Conservation (phyloP, 2,113 vertebrate species). For the Channa maculata region DNA sequence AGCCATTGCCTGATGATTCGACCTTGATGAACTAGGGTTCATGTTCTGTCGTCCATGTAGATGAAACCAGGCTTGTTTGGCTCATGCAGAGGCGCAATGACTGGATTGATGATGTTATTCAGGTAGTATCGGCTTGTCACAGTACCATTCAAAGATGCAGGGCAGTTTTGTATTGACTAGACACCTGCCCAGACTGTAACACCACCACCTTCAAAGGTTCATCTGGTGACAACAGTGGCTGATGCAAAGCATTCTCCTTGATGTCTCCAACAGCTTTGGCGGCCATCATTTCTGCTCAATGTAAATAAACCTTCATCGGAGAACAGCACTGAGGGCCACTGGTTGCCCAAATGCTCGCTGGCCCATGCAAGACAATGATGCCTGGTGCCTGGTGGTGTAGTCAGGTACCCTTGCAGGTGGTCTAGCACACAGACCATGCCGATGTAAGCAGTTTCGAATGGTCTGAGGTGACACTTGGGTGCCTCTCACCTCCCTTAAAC, state of each 20-base stretch:
- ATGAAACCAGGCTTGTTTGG: constrained; percentile 4
- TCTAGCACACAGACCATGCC: not conserved
- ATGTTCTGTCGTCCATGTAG: constrained; percentile 10
- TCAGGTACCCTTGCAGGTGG: constrained; percentile 16
- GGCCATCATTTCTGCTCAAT: no score
- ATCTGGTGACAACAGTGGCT: not conserved
- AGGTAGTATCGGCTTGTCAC: not conserved
- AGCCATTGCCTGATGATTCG: not conserved
- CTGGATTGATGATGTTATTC: constrained; percentile 1
- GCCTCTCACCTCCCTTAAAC: constrained; percentile 3
- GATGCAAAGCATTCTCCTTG: not conserved
- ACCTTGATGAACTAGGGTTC: not conserved
- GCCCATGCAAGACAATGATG: not conserved
- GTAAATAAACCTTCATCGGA: no score
- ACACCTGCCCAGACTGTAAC: constrained; percentile 1
- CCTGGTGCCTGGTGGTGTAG: constrained; percentile 19
- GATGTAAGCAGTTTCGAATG: not conserved
- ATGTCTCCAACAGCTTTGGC: no score
- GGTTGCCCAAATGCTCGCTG: no score
- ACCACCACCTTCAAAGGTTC: not conserved
- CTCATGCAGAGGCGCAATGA: constrained; percentile 12
- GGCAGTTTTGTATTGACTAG: not conserved
- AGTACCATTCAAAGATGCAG: not conserved
- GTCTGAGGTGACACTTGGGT: not conserved
- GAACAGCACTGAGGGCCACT: not conserved